These are phyloP conservation scores for Verasper variegatus DNA, from an alignment of 2,113 vertebrate genomes.

Conservation along the genomic window DNA sequence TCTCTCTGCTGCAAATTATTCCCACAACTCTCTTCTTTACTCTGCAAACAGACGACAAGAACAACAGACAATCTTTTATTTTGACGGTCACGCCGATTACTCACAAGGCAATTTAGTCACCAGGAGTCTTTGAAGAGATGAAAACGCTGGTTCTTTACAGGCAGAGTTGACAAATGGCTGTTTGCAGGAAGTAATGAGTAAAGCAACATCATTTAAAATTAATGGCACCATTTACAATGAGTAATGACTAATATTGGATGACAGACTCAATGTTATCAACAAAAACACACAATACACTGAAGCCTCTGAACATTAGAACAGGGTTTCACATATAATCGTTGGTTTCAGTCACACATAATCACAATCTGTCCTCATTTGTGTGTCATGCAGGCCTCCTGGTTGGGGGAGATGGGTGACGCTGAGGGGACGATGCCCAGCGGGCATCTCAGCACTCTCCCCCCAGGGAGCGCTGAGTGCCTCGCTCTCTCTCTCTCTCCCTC, in stretches of 20 bases:
- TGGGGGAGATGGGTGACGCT: slow-evolving; percentile 28
- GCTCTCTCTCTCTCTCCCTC: slow-evolving; percentile 29
- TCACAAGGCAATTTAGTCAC: slow-evolving; percentile 32
- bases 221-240: neutral
- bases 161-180: slow-evolving; percentile 31
- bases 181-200: slow-evolving; percentile 32
- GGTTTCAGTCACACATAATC: slow-evolving; percentile 36
- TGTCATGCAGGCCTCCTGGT: slow-evolving; percentile 22
- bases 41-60: slow-evolving; percentile 17
- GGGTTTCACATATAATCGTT: neutral
- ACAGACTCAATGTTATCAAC: neutral
- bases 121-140: slow-evolving; percentile 10
- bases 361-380: slow-evolving; percentile 43
- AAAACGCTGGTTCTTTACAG: slow-evolving; percentile 29
- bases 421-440: slow-evolving; percentile 65
- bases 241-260: slow-evolving; percentile 16
- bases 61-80: slow-evolving; percentile 12
- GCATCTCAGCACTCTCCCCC: slow-evolving; percentile 43
- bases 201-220: slow-evolving; percentile 14
- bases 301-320: neutral
- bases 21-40: neutral
- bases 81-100: slow-evolving; percentile 14
- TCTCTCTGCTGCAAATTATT: slow-evolving; percentile 33
- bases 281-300: neutral
- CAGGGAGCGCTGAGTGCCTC: slow-evolving; percentile 70